Evolutionary conservation across 2,888 invertebrate species (phyloP), one percentile per base, ranked within the genome.

Genomic region (Plebejus argus): DNA sequence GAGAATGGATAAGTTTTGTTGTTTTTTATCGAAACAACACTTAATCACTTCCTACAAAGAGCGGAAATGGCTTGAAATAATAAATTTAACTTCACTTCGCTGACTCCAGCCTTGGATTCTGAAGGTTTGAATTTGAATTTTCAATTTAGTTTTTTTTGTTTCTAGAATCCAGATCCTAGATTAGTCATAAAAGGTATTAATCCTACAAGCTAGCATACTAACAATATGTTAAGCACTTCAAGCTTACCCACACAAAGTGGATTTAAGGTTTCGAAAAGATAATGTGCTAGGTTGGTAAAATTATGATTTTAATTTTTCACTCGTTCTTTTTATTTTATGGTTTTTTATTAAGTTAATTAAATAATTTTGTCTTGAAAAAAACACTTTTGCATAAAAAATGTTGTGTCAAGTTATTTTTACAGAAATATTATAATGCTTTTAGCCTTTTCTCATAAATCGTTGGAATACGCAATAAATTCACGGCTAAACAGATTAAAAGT

Each of bases 11-110:
- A 90, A 89, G 85, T 88, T 88, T 90, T 89, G 88, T 90, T 88
- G 86, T 91, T 91, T 89, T 90, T 89, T 89, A 88, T 88, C 84
- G 85, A 86, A 88, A 86, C 86, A 87, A 84, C 87, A 89, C 87
- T 89, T 90, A 92, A 93, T 93, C 92, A 90, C 91, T 94, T 93
- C 93, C 92, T 92, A 92, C 90, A 89, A 91, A 92, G 91, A 90
- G 92, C 92, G 93, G 93, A 93, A 93, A 91, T 90, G 89, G 85
- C 89, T 88, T 90, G 85, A 89, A 90, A 89, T 91, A 92, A 90
- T 90, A 90, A 90, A 91, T 92, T 90, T 87, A 85, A 87, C 87
- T 87, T 87, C 85, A 86, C 86, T 86, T 82, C 82, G 81, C 85
- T 83, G 86, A 85, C 86, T 84, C 82, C 88, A 90, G 84, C 93